phyloP scores from a whole-genome alignment of 2,888 invertebrate genomes.

The Acrobasis suavella region DNA sequence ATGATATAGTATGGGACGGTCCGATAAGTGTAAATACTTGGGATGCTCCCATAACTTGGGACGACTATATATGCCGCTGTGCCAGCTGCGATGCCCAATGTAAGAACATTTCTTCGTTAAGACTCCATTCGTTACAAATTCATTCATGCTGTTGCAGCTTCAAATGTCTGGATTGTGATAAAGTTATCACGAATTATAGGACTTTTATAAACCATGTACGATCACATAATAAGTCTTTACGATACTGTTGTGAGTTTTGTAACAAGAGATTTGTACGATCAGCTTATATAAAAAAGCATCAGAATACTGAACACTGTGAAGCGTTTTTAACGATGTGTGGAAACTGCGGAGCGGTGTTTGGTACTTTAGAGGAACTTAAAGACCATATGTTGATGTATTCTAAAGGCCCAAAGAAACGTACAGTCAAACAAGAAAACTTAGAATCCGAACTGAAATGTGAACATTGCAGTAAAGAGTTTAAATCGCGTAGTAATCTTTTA shows the following conservation, averaged over 20 bases:
- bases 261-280: constrained; percentile 54
- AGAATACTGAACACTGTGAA: constrained; percentile 45
- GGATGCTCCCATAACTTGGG: constrained; percentile 56
- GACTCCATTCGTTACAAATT: constrained; percentile 68
- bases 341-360: constrained; percentile 62
- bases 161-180: constrained; percentile 67
- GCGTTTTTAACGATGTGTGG: constrained; percentile 50
- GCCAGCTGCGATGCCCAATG: constrained; percentile 69
- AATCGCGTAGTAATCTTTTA: constrained; percentile 62
- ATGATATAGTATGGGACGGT: background rate
- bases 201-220: constrained; percentile 63
- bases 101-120: constrained; percentile 60
- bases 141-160: constrained; percentile 64
- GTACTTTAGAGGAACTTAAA: constrained; percentile 54
- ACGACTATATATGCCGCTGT: constrained; percentile 65
- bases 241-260: constrained; percentile 69
- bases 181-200: constrained; percentile 54
- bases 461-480: constrained; percentile 66
- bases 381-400: constrained; percentile 61
- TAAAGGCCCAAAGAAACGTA: constrained; percentile 47
- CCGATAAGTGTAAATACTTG: constrained; percentile 25
- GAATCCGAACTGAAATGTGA: constrained; percentile 61
- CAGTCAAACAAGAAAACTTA: constrained; percentile 42
- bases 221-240: constrained; percentile 57
- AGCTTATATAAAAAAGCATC: constrained; percentile 56